Percentiles rank a stretch among this genome's conserved stretches.
phyloP scores from a whole-genome alignment of 2,113 vertebrate genomes.

The Ginglymostoma cirratum region DNA sequence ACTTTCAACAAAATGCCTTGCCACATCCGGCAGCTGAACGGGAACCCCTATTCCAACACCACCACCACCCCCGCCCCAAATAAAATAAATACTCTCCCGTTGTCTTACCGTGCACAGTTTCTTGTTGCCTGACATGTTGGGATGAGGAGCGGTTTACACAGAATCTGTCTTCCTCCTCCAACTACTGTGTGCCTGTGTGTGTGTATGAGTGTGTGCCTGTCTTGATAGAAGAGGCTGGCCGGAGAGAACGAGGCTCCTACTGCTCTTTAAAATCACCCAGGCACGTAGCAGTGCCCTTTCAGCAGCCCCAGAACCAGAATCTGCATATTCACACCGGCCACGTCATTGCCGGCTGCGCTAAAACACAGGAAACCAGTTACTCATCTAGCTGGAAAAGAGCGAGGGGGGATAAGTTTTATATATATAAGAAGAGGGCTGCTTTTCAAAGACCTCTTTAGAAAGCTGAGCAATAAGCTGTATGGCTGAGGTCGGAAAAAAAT shows the following conservation, averaged over 20 bases:
- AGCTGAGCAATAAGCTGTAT: background rate
- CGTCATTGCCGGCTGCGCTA: constrained; percentile 21
- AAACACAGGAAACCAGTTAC: constrained; percentile 25
- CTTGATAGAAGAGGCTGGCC: background rate
- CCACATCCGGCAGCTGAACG: background rate
- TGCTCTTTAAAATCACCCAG: constrained; percentile 6
- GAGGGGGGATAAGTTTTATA: no score
- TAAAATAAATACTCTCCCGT: background rate
- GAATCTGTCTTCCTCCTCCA: no score
- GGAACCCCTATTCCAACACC: background rate
- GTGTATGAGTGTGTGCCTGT: background rate
- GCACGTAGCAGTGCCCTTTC: constrained; percentile 6
- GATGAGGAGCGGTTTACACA: background rate
- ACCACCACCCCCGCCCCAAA: no score
- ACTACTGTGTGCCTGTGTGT: no score
- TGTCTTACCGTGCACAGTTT: background rate
- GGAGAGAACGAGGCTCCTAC: background rate
- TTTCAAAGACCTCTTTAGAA: background rate
- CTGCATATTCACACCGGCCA: constrained; percentile 28
- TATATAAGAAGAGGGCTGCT: background rate
- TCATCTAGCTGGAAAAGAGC: background rate
- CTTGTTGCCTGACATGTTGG: background rate
- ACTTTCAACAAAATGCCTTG: background rate
- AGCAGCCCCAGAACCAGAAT: background rate
- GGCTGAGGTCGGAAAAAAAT: background rate